Base-by-base conservation (phyloP, 2,797 vertebrate genomes). In the Limosa lapponica region DNA sequence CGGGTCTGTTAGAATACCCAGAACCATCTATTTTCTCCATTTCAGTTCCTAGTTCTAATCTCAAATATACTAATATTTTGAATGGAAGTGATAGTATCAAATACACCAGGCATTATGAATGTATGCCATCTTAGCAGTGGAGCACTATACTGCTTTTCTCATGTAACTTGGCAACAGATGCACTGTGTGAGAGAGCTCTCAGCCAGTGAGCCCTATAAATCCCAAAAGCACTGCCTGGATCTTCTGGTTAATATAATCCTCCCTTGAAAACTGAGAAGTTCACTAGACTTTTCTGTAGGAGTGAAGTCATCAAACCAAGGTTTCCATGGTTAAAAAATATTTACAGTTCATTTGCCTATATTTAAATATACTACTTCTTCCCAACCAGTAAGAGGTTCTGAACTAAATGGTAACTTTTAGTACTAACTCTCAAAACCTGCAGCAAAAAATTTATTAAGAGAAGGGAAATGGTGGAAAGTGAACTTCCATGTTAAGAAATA, bases 271-370 rank as follows among this genome's bases (percentile, higher is more conserved):
- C 37, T 74, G 52, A 85, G 82, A 79, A 25, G 25, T 34, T 41
- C 22, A n/a, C 32, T 66, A 44, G 10, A 32, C 16, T 67, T 52
- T 34, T 71, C 55, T 87, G 28, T 36, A 74, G 44, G 14, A 86
- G 34, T 77, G 61, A 93, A 77, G 43, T 80, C 71, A 91, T 6
- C 9, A 78, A 86, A 83, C 8, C 16, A 28, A 65, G 32, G 77
- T 90, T 93, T 86, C 79, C 72, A 78, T 74, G 52, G 77, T 83
- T 86, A 59, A 83, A 83, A 93, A 89, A 81, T 61, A 91, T 86
- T 92, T 94, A 64, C 51, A 41, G 23, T 48, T 85, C 11, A 73
- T 87, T 93, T 73, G 13, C 37, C 9, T 91, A 81, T 95, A 93
- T 82, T 90, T 41, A 95, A 86, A 88, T 71, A 71, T 16, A 49